Evolutionary conservation across 2,113 vertebrate species (phyloP), one percentile per base, ranked within the genome.

Genomic region (Crotalus helleri): DNA sequence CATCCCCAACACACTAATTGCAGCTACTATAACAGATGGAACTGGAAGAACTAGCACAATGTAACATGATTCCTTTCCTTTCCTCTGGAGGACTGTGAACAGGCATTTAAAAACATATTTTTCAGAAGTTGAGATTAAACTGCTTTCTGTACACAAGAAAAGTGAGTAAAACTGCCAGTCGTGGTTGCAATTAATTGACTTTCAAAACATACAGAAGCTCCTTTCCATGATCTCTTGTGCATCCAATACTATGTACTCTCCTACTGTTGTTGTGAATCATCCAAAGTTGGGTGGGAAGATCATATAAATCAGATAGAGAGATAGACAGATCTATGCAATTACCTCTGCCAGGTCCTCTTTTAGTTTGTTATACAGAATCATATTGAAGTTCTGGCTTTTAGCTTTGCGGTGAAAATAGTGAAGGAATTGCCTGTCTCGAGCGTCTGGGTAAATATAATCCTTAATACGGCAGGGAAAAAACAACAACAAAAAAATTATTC

Each of bases 401-500:
- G 98, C 98, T 89, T 97, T 98, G 94, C 95, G 98, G 81, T 99
- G 97, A 96, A 99, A 99, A 96, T 98, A 98, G 87, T 97, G 97
- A 93, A 99, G 98, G 94, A 98, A 98, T 93, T 99, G 98, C 92
- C 99, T 97, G 94, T 98, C 98, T 94, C 97, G 97, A 21, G 97
- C 94, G 0, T 97, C 97, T n/a, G 98, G 96, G 91, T 99, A 99
- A 59, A 98, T 23, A 54, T 99, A 99, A 96, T 99, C 99, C 99
- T 99, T 95, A 26, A 54, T 91, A 54, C 57, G 90, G 9, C 93
- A 95, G 95, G 93, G 87, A 12, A 85, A 88, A 88, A 44, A 23
- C 93, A 19, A n/a, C 21, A 91, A 58, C 21, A 33, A 61, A 86
- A 33, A 39, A 74, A 15, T 17, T 39, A 33, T 74, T 19, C 2